Percentiles rank a stretch among this genome's conserved stretches.
phyloP scores from a whole-genome alignment of 2,888 invertebrate genomes.

The Penaeus monodon region DNA sequence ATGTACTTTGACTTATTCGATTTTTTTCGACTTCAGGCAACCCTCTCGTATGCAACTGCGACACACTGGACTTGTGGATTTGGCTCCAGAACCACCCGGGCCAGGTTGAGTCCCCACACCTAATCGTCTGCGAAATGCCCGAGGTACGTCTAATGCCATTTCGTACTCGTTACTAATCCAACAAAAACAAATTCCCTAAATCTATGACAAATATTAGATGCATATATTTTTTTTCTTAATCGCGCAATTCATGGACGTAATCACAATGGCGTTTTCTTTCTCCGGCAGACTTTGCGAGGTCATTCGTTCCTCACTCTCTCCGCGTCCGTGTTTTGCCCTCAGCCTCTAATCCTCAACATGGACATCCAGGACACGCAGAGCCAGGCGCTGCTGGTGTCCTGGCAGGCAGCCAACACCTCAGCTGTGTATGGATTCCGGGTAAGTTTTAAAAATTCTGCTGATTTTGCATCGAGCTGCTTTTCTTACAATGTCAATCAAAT shows the following conservation, averaged over 20 bases:
- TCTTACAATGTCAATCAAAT: background rate
- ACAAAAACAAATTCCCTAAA: no score
- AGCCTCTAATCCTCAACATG: constrained; percentile 1
- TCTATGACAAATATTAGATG: no score
- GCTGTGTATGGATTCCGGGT: constrained; percentile 84
- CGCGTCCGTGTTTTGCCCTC: constrained; percentile 48
- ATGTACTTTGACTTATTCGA: background rate
- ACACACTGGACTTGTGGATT: constrained; percentile 90
- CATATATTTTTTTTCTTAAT: no score
- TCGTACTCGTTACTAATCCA: background rate
- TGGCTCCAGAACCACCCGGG: constrained; percentile 92
- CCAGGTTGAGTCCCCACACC: constrained; percentile 75
- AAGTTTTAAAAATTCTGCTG: constrained; percentile 74
- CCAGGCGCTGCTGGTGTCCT: constrained; percentile 69
- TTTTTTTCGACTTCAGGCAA: constrained; percentile 77
- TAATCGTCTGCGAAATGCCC: constrained; percentile 70
- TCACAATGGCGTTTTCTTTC: background rate
- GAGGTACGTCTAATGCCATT: constrained; percentile 55
- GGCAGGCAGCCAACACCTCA: constrained; percentile 89
- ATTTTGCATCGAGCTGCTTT: constrained; percentile 66
- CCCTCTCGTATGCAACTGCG: constrained; percentile 89
- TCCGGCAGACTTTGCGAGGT: constrained; percentile 20
- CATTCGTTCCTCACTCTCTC: constrained; percentile 53
- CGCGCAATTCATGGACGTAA: background rate
- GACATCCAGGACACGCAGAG: constrained; percentile 46